phyloP scores from a whole-genome alignment of 2,888 invertebrate species.

The Dicroscelio sp. region DNA sequence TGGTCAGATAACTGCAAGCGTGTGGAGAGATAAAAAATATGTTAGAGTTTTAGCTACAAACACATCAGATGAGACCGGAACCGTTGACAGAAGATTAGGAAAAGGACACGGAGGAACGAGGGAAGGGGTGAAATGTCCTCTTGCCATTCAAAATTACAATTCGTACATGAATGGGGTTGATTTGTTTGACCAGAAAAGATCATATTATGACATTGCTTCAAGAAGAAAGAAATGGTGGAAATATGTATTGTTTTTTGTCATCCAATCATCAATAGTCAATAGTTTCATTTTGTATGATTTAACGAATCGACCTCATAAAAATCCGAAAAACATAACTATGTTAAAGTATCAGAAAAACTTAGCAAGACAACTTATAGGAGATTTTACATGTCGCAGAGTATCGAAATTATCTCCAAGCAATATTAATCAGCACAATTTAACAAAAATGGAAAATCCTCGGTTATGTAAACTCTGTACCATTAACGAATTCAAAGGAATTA shows the following conservation, averaged over 20 bases:
- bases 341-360: conserved; percentile 14
- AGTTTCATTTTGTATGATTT: conserved; percentile 50
- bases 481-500: background rate
- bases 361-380: conserved; percentile 23
- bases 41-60: conserved; percentile 26
- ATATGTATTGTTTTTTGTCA: conserved; percentile 25
- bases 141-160: conserved; percentile 37
- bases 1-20: conserved; percentile 18
- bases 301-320: conserved; percentile 31
- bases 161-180: conserved; percentile 30
- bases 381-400: conserved; percentile 14
- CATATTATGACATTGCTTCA: conserved; percentile 16
- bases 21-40: conserved; percentile 45
- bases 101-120: conserved; percentile 26
- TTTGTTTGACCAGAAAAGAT: conserved; percentile 44
- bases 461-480: background rate
- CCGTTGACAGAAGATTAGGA: background rate
- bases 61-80: conserved; percentile 14
- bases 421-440: background rate
- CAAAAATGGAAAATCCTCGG: background rate
- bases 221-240: conserved; percentile 49
- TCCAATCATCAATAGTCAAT: conserved; percentile 14
- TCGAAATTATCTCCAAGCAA: background rate
- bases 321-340: background rate
- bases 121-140: conserved; percentile 9